These are phyloP conservation scores for Drosophila trichaetosa DNA, from an alignment of 2,888 invertebrate species.

Conservation along the genomic window DNA sequence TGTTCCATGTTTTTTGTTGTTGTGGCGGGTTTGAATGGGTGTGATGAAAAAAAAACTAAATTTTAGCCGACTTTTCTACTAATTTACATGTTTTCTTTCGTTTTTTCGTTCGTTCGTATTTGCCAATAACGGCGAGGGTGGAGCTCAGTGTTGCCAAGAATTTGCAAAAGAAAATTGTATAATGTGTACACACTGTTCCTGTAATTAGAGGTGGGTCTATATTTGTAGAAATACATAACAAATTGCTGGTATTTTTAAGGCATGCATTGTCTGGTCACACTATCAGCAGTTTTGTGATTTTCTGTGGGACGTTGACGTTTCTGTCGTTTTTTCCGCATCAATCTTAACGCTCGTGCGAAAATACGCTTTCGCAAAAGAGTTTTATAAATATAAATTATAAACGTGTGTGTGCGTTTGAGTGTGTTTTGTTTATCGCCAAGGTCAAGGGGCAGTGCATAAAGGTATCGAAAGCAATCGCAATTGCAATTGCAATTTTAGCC, in stretches of 20 bases:
- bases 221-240: background rate
- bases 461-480: slow-evolving; percentile 15
- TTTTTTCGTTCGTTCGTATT: slow-evolving; percentile 32
- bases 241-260: slow-evolving; percentile 12
- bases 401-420: background rate
- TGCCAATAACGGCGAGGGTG: slow-evolving; percentile 54
- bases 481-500: slow-evolving; percentile 20
- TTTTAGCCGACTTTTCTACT: slow-evolving; percentile 18
- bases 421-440: slow-evolving; percentile 6
- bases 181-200: slow-evolving; percentile 21
- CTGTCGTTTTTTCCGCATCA: slow-evolving; percentile 46
- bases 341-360: slow-evolving; percentile 48
- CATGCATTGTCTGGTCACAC: slow-evolving; percentile 35
- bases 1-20: slow-evolving; percentile 76
- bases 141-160: slow-evolving; percentile 34
- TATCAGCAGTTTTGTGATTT: slow-evolving; percentile 58
- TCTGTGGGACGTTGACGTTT: slow-evolving; percentile 51
- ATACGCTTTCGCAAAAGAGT: slow-evolving; percentile 29
- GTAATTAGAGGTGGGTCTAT: background rate
- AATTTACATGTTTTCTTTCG: slow-evolving; percentile 60
- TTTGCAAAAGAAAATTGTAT: background rate
- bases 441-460: slow-evolving; percentile 1
- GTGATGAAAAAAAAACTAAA: slow-evolving; percentile 52
- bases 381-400: slow-evolving; percentile 39
- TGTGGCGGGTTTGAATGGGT: slow-evolving; percentile 19